phyloP scores from a whole-genome alignment of 2,888 invertebrate genomes.

The Allacma fusca region DNA sequence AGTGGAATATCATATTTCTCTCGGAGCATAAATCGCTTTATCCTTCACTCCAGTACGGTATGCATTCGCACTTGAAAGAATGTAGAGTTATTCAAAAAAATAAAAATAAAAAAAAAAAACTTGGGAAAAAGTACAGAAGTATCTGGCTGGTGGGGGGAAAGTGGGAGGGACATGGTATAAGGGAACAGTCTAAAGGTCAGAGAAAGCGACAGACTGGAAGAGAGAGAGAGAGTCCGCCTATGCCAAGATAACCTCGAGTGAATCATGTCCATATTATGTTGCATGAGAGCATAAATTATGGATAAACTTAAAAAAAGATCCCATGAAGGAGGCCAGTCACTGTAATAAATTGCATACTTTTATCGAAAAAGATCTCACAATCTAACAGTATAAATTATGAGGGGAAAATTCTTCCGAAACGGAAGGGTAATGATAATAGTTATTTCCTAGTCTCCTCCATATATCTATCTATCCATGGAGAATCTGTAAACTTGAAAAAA shows the following conservation, averaged over 20 bases:
- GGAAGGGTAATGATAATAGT: not conserved
- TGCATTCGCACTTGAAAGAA: too few relatives aligned
- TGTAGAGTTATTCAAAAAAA: not conserved
- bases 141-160: not conserved
- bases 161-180: not conserved
- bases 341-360: constrained; percentile 34
- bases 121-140: not conserved
- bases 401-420: not conserved
- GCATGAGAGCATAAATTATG: constrained; percentile 36
- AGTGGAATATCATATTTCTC: too few relatives aligned
- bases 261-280: constrained; percentile 37
- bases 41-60: too few relatives aligned
- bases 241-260: constrained; percentile 21
- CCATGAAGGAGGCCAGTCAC: constrained; percentile 8
- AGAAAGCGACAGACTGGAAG: constrained; percentile 14
- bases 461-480: too few relatives aligned
- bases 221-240: not conserved
- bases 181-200: not conserved
- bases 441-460: too few relatives aligned
- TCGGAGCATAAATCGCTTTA: too few relatives aligned
- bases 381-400: constrained; percentile 19
- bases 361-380: constrained; percentile 17
- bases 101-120: not conserved
- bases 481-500: too few relatives aligned
- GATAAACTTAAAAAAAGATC: constrained; percentile 24